phyloP scores from a whole-genome alignment of 2,888 invertebrate species.

The Lasius fuliginosus region DNA sequence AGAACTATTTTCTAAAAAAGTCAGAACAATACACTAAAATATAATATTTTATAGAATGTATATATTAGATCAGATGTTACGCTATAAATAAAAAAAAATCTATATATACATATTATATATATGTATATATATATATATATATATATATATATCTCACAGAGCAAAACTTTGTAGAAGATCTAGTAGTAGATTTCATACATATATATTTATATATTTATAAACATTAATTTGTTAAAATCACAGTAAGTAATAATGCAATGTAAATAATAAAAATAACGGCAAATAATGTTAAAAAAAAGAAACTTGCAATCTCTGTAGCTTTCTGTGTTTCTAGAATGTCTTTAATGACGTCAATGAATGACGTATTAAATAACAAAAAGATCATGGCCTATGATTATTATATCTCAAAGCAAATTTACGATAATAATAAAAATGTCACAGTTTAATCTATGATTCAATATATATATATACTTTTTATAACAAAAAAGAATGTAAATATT shows the following conservation, averaged over 20 bases:
- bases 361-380: constrained; percentile 32
- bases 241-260: background rate
- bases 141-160: background rate
- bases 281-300: background rate
- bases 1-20: background rate
- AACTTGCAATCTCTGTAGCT: background rate
- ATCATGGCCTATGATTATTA: background rate
- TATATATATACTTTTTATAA: background rate
- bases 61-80: background rate
- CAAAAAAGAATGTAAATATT: background rate
- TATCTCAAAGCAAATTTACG: background rate
- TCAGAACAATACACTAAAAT: background rate
- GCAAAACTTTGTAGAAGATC: background rate
- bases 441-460: constrained; percentile 14
- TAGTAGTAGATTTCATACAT: background rate
- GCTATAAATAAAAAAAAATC: background rate
- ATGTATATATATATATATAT: too few species aligned
- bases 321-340: background rate
- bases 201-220: background rate
- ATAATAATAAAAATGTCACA: background rate
- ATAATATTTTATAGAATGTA: constrained; percentile 8
- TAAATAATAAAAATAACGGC: background rate
- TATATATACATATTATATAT: background rate
- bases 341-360: constrained; percentile 13
- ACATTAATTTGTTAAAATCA: background rate